Base-by-base conservation (phyloP, 2,888 invertebrate species). In the Orthosia gracilis region DNA sequence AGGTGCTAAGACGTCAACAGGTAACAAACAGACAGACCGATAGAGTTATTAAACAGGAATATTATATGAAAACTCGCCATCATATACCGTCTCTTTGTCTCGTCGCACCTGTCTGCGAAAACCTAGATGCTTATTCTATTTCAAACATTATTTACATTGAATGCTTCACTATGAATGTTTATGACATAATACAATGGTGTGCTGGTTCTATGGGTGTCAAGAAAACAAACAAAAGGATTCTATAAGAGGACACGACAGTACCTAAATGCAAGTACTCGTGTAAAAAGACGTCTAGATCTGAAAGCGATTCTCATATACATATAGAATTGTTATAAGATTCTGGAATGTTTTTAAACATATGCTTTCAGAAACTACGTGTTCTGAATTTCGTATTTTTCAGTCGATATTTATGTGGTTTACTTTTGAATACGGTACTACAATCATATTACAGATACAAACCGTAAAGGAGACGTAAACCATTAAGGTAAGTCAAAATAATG, bases 111-210 rank as follows among this genome's bases (percentile, higher is more conserved):
- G n/a, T 52, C 52, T 52, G 12, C 11, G 3, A n/a, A 7, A 58
- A 3, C 2, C 26, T n/a, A 40, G 12, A 40, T 40, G 18, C 13
- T 31, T 26, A 31, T 57, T 67, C 15, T 47, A 67, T 12, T 26
- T 67, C 45, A 45, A 11, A 18, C 31, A 5, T 2, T n/a, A 61
- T 76, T 76, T 57, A 66, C 45, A 31, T 68, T 50, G 12, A 50
- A 58, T 76, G 26, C 21, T 63, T 40, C 3, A 63, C 55, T 45
- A 73, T 47, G 17, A 26, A 47, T 47, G 13, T 54, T 40, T 18
- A 12, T 76, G 0, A 69, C 49, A 69, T 77, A 78, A 15, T 40
- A 58, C 52, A 76, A 17, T 52, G 23, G 13, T 59, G 3, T 40
- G 26, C 17, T 50, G 18, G 40, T 26, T 11, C n/a, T 45, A 40